Percentiles rank a stretch among this genome's conserved stretches.
phyloP scores from a whole-genome alignment of 2,797 vertebrate genomes.

The Chiloscyllium punctatum region DNA sequence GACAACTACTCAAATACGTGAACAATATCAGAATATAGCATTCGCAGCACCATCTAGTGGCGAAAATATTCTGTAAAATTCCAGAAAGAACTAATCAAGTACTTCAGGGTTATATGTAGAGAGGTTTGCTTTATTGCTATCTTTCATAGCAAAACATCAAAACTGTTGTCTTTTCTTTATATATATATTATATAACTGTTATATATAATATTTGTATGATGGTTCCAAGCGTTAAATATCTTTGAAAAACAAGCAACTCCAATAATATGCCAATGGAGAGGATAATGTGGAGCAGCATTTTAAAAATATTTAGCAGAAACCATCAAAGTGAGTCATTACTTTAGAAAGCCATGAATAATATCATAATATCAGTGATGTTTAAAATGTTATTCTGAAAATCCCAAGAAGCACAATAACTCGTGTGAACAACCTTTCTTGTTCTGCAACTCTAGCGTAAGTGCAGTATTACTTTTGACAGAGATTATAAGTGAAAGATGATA shows the following conservation, averaged over 20 bases:
- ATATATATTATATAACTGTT: not conserved
- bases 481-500: not conserved
- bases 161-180: not conserved
- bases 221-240: not conserved
- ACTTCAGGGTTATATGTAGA: not conserved
- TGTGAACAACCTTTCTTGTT: not conserved
- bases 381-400: not conserved
- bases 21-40: not conserved
- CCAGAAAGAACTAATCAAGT: not conserved
- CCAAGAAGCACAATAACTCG: not conserved
- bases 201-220: not conserved
- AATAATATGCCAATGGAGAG: not conserved
- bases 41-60: conserved; percentile 4
- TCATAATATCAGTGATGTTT: not conserved
- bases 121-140: not conserved
- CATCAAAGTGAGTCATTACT: not conserved
- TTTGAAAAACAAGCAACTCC: not conserved
- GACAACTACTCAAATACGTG: not conserved
- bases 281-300: not conserved
- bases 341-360: not conserved
- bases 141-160: not conserved
- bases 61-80: not conserved
- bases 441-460: not conserved
- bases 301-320: not conserved
- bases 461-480: not conserved